Evolutionary conservation across 30 jellyfish, hydroid and myxozoan species (phyloP).

Genomic region (Turritopsis rubra): DNA sequence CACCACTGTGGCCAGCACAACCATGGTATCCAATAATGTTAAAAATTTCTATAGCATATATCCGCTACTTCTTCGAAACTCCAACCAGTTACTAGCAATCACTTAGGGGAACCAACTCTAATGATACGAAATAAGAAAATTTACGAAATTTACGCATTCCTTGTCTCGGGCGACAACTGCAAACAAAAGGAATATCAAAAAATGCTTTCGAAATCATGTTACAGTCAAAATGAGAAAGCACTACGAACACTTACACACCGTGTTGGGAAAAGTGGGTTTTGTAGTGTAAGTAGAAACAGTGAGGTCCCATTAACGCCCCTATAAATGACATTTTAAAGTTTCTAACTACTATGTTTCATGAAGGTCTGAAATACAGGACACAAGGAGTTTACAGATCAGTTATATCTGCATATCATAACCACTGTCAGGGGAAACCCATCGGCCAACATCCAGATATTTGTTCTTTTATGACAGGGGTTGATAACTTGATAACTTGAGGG

Average conservation of each 20-base stretch:
- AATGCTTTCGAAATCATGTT: not conserved
- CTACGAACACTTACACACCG: constrained; percentile 6
- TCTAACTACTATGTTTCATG: too few species aligned
- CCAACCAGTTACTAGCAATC: not conserved
- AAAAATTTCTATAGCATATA: too few species aligned
- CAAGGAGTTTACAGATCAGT: not conserved
- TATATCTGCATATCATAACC: not conserved
- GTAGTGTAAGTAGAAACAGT: too few species aligned
- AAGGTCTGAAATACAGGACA: too few species aligned
- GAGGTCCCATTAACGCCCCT: too few species aligned
- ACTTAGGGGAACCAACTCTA: not conserved
- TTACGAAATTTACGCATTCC: not conserved
- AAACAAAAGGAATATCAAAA: constrained; percentile 18
- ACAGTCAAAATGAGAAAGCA: constrained; percentile 10
- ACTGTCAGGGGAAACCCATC: too few species aligned
- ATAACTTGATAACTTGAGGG: not conserved
- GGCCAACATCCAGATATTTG: not conserved
- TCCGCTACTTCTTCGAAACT: not conserved
- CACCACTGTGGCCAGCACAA: constrained; percentile 21
- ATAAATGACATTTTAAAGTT: too few species aligned
- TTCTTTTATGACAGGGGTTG: not conserved
- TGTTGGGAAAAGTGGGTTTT: too few species aligned
- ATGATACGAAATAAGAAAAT: too few species aligned
- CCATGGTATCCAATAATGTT: constrained; percentile 1
- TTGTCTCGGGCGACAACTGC: constrained; percentile 3